phyloP scores from a whole-genome alignment of 2,888 invertebrate genomes.

The Scaptomyza tumidula region DNA sequence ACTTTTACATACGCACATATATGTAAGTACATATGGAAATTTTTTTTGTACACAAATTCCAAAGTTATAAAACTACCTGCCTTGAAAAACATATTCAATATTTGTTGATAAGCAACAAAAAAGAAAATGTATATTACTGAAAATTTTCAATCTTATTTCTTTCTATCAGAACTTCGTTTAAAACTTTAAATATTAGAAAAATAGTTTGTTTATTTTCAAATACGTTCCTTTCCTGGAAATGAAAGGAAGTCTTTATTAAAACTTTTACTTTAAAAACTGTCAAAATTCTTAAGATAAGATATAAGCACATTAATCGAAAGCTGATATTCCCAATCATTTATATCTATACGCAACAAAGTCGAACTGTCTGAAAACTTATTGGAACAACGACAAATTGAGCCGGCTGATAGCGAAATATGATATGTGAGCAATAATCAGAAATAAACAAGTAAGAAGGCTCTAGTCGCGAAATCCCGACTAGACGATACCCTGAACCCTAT shows the following conservation, averaged over 20 bases:
- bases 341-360: constrained; percentile 20
- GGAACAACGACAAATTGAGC: constrained; percentile 25
- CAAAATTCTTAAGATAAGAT: constrained; percentile 19
- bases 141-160: too few relatives aligned
- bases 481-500: too few relatives aligned
- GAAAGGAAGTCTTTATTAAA: not conserved
- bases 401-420: constrained; percentile 31
- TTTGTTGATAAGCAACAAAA: not conserved
- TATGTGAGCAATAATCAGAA: constrained; percentile 29
- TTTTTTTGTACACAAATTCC: constrained; percentile 30
- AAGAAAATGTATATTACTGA: not conserved
- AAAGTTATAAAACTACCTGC: constrained; percentile 23
- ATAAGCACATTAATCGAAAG: constrained; percentile 16
- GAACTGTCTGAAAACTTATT: constrained; percentile 22
- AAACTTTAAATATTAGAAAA: too few relatives aligned
- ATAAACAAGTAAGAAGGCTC: too few relatives aligned
- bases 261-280: constrained; percentile 12
- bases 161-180: too few relatives aligned
- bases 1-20: constrained; percentile 1
- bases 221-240: not conserved
- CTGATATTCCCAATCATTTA: constrained; percentile 35
- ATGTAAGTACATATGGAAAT: not conserved
- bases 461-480: too few relatives aligned
- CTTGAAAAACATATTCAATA: constrained; percentile 23
- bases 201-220: not conserved